A percentile compares a stretch with the other conserved stretches of the same genome.
Evolutionary conservation across 1,140 invertebrate genomes (phyloP).

Genomic region (Cylas formicarius): DNA sequence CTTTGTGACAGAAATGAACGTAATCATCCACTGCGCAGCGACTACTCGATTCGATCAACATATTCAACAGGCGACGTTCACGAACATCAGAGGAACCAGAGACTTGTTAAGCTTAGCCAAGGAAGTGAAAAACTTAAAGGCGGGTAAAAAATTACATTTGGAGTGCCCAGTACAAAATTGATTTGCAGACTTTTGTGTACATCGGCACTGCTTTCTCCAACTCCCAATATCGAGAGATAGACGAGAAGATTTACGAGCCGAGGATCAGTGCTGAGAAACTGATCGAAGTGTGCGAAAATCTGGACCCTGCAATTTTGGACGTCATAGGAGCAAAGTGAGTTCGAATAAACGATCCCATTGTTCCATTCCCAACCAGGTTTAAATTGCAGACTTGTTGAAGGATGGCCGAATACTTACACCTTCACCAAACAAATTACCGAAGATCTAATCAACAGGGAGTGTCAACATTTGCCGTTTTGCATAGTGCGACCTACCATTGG

Average conservation of each 20-base stretch:
- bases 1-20: constrained; percentile 50
- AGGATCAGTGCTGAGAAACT: constrained; percentile 44
- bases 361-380: no score
- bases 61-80: constrained; percentile 53
- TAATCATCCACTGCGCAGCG: constrained; percentile 55
- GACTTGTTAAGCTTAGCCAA: constrained; percentile 56
- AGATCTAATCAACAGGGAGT: constrained; percentile 48
- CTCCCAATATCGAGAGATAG: constrained; percentile 42
- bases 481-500: constrained; percentile 55
- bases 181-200: constrained; percentile 30
- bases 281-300: constrained; percentile 25
- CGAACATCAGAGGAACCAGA: constrained; percentile 61
- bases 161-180: no score
- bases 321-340: no score
- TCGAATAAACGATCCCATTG: no score
- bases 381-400: constrained; percentile 40
- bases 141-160: constrained; percentile 1
- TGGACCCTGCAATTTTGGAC: constrained; percentile 43
- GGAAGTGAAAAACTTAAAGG: constrained; percentile 59
- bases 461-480: constrained; percentile 48
- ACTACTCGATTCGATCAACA: constrained; percentile 65
- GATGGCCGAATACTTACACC: constrained; percentile 55
- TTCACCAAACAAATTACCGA: constrained; percentile 56
- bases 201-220: constrained; percentile 60
- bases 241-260: constrained; percentile 47